Base-by-base conservation (phyloP, 2,797 vertebrate genomes). In the Sardinella longiceps region DNA sequence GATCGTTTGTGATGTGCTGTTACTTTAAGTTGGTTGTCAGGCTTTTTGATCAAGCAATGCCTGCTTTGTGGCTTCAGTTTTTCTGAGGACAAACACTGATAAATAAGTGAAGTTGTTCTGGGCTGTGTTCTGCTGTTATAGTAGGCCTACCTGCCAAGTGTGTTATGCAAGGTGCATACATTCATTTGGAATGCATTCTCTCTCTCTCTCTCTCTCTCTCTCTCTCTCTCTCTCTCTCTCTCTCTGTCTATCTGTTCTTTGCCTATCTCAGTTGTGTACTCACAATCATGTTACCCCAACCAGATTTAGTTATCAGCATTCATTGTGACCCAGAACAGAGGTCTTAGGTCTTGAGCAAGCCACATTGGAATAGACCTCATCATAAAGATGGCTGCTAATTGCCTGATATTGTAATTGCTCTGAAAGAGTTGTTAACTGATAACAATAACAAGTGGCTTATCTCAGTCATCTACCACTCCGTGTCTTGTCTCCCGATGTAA, bases 381-480 rank as follows among this genome's bases (percentile, higher is more conserved):
- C 33, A 77, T 39, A 43, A 74, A 77, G 18, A 20, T 74, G 33
- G 33, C 2, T 20, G 66, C 66, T 77, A 77, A 77, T 43, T 43
- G 14, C 39, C 37, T 10, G 37, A 77, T 77, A 23, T 77, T 33
- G 18, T 77, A 43, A 43, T 39, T 23, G 18, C n/a, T 60, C n/a
- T 25, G 56, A 60, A 60, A 2, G 56, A 60, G 23, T 23, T n/a
- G 53, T 18, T 39, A 74, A 14, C 70, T 43, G 70, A 77, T 43
- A 77, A 5, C 70, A 43, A 33, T n/a, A 43, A n/a, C 63, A 60
- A 70, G 70, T 11, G 56, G 3, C 14, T 81, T 85, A 81, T 46
- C 80, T 28, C 2, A 0, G 46, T 33, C 14, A 37, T 83, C 23
- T 66, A 25, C 15, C 28, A 2, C 14, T 30, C 43, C 70, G 2